Evolutionary conservation across 2,888 invertebrate genomes (phyloP).

Genomic region (Nemotelus pantherinus): DNA sequence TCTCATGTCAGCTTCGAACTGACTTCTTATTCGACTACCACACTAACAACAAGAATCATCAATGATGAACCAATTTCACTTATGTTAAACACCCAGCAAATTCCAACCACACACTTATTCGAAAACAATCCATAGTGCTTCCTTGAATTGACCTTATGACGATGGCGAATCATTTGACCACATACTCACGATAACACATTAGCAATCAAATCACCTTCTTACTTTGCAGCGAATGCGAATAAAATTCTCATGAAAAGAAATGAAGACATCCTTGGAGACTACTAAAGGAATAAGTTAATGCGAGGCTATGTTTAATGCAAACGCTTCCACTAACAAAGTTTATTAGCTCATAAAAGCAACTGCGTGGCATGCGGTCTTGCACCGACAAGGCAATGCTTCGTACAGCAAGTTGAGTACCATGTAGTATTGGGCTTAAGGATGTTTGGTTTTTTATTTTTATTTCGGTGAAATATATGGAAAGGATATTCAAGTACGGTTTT

Average conservation of each 20-base stretch:
- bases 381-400: too few relatives aligned
- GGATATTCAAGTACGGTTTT: too few relatives aligned
- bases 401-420: too few relatives aligned
- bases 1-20: too few relatives aligned
- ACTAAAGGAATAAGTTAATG: conserved; percentile 55
- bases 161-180: conserved; percentile 47
- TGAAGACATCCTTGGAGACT: conserved; percentile 55
- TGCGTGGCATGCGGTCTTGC: background rate
- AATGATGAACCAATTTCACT: conserved; percentile 28
- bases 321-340: conserved; percentile 52
- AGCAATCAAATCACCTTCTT: conserved; percentile 56
- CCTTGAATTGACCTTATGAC: conserved; percentile 25
- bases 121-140: conserved; percentile 16
- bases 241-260: conserved; percentile 52
- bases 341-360: conserved; percentile 41
- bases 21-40: background rate
- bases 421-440: too few relatives aligned
- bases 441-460: too few relatives aligned
- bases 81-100: conserved; percentile 1
- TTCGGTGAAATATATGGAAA: too few relatives aligned
- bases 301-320: conserved; percentile 54
- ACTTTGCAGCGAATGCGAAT: conserved; percentile 49
- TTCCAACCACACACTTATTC: background rate
- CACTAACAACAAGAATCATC: conserved; percentile 13
- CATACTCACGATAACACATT: conserved; percentile 53